Percentiles rank a stretch among this genome's conserved stretches.
Conservation (phyloP, 1,140 invertebrate species). For the Solenopsis invicta region DNA sequence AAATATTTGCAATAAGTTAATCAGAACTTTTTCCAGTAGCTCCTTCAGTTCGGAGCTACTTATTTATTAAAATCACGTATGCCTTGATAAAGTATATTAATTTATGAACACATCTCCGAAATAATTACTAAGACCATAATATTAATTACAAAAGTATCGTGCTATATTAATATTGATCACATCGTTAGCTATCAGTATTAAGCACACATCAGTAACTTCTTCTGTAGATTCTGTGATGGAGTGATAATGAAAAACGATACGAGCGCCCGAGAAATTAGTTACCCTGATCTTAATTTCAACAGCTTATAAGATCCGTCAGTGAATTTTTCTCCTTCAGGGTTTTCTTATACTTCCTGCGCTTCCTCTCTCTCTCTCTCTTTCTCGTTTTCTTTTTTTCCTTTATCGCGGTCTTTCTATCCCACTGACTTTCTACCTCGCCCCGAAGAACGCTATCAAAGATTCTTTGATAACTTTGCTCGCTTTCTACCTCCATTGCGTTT, state of each 20-base stretch:
- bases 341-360: not conserved
- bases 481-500: constrained; percentile 14
- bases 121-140: not conserved
- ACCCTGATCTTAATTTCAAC: not conserved
- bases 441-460: constrained; percentile 6
- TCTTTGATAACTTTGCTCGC: constrained; percentile 25
- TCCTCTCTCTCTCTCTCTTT: constrained; percentile 7
- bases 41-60: not conserved
- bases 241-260: not conserved
- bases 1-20: not conserved
- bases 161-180: not conserved
- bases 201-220: not conserved
- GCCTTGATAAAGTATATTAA: not conserved
- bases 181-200: not conserved
- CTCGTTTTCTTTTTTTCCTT: not conserved
- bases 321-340: not conserved
- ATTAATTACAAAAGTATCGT: not conserved
- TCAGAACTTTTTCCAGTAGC: not conserved
- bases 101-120: not conserved
- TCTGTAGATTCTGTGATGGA: not conserved
- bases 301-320: not conserved
- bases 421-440: constrained; percentile 8
- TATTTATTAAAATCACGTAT: not conserved
- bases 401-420: constrained; percentile 20
- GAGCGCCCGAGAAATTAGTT: not conserved